These are phyloP conservation scores for Stegophylla sp. DNA, from an alignment of 2,888 invertebrate genomes.

Conservation along the genomic window DNA sequence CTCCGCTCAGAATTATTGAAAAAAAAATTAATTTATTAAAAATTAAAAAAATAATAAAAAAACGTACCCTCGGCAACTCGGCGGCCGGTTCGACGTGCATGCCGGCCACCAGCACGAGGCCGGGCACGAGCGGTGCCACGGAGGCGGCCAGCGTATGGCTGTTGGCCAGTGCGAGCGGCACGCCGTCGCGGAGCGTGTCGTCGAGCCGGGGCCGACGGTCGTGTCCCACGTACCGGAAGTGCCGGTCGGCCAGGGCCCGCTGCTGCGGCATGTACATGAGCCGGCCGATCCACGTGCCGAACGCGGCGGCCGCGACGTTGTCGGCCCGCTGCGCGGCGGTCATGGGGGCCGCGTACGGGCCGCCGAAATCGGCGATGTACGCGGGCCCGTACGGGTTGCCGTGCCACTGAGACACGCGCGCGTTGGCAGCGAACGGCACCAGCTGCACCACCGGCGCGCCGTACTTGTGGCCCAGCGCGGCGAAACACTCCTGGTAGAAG, in stretches of 20 bases:
- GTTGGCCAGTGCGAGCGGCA: slow-evolving; percentile 38
- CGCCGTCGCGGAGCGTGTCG: slow-evolving; percentile 16
- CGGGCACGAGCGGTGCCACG: slow-evolving; percentile 25
- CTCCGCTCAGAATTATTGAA: too few relatives aligned
- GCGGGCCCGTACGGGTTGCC: slow-evolving; percentile 43
- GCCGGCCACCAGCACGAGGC: slow-evolving; percentile 38
- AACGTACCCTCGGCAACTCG: neutral
- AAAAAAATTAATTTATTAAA: neutral
- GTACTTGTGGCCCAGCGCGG: slow-evolving; percentile 62
- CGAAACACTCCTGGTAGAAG: slow-evolving; percentile 63
- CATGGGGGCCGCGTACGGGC: slow-evolving; percentile 31
- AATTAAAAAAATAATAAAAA: neutral
- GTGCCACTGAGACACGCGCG: slow-evolving; percentile 49
- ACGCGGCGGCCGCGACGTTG: neutral
- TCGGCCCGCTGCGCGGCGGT: neutral
- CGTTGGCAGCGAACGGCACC: slow-evolving; percentile 14
- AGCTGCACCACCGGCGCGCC: slow-evolving; percentile 63
- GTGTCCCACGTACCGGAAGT: slow-evolving; percentile 22
- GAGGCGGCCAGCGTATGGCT: slow-evolving; percentile 3
- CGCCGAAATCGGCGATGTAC: slow-evolving; percentile 48
- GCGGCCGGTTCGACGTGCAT: slow-evolving; percentile 22
- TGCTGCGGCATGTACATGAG: slow-evolving; percentile 27
- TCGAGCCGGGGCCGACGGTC: slow-evolving; percentile 21
- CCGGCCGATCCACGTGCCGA: slow-evolving; percentile 7
- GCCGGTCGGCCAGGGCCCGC: neutral